A percentile compares a stretch with the other conserved stretches of the same genome.
These are phyloP conservation scores for Polyommatus icarus DNA, from an alignment of 2,888 invertebrate species.

Conservation along the genomic window DNA sequence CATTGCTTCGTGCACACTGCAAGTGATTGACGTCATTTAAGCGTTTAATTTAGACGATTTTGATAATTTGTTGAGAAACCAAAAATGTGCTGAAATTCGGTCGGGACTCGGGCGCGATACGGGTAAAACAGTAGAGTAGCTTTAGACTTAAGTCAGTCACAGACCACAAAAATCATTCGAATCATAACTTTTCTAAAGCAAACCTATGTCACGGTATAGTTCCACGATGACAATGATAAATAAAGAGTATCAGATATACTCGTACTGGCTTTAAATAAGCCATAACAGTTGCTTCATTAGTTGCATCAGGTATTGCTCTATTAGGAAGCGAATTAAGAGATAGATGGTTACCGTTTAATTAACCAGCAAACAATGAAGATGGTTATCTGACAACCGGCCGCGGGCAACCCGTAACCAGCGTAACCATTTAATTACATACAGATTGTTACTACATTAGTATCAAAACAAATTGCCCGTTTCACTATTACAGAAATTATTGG, in stretches of 20 bases:
- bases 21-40: too few species aligned
- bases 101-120: too few species aligned
- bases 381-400: slow-evolving; percentile 60
- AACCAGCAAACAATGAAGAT: slow-evolving; percentile 75
- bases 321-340: slow-evolving; percentile 57
- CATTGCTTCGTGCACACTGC: too few species aligned
- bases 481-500: not conserved
- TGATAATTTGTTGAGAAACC: too few species aligned
- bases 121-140: too few species aligned
- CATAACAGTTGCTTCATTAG: slow-evolving; percentile 30
- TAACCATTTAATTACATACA: slow-evolving; percentile 76
- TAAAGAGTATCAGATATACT: not conserved
- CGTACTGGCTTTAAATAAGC: not conserved
- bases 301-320: slow-evolving; percentile 35
- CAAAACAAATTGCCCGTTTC: slow-evolving; percentile 11
- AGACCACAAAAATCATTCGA: too few species aligned
- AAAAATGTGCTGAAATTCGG: too few species aligned
- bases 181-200: too few species aligned
- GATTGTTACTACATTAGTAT: slow-evolving; percentile 52
- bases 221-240: too few species aligned
- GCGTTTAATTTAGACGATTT: too few species aligned
- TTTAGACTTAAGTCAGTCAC: too few species aligned
- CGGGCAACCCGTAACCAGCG: slow-evolving; percentile 59
- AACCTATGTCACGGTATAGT: too few species aligned
- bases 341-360: slow-evolving; percentile 64